Conservation (phyloP, 1,140 invertebrate genomes). For the Dendroctonus ponderosae region DNA sequence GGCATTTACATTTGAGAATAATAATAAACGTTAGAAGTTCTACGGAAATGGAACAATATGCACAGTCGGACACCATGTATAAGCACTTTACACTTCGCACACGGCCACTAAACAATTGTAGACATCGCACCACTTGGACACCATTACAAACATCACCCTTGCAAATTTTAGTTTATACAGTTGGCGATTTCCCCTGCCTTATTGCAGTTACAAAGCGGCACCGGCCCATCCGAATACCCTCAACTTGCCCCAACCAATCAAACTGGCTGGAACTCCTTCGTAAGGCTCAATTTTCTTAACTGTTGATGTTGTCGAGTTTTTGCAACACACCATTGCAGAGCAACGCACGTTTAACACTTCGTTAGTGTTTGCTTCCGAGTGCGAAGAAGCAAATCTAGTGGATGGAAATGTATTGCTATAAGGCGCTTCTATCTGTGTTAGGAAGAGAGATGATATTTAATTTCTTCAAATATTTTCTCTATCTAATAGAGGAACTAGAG, state of each 20-base stretch:
- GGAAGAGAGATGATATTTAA: no score
- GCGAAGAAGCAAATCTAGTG: no score
- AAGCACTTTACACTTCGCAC: neutral
- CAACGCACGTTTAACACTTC: no score
- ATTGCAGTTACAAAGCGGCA: constrained; percentile 82
- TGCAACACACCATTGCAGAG: neutral
- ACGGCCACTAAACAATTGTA: neutral
- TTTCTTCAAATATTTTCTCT: no score
- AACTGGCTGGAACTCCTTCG: constrained; percentile 66
- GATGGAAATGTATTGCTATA: no score
- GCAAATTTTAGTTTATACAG: constrained; percentile 79
- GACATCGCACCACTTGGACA: neutral
- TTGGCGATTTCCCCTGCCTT: constrained; percentile 90
- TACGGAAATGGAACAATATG: no score
- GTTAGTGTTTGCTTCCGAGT: no score
- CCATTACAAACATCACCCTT: constrained; percentile 32
- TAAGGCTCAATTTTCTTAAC: constrained; percentile 50
- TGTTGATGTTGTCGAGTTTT: constrained; percentile 4
- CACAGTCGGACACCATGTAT: no score
- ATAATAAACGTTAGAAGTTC: no score
- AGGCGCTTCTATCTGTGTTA: no score
- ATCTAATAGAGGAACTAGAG: no score
- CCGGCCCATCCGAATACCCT: constrained; percentile 71
- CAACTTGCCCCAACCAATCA: constrained; percentile 70
- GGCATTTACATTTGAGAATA: no score